Conservation (phyloP, 2,888 invertebrate genomes). For the Zygogramma bicolorata region DNA sequence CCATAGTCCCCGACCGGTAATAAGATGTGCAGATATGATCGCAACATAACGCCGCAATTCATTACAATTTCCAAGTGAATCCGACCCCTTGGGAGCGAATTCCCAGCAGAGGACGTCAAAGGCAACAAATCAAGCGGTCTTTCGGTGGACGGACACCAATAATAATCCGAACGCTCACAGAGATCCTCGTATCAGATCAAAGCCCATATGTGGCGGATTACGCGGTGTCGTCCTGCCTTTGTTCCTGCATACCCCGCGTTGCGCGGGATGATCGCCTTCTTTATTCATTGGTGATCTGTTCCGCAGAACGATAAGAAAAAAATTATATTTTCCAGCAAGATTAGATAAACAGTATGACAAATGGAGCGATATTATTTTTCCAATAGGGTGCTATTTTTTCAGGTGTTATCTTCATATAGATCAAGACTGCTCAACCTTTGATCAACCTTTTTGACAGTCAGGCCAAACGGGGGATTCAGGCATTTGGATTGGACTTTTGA, state of each 20-base stretch:
- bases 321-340: too few species aligned
- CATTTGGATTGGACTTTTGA: too few species aligned
- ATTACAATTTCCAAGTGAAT: conserved; percentile 55
- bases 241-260: conserved; percentile 9
- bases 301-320: background rate
- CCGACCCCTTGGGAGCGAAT: conserved; percentile 43
- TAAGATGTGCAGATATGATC: conserved; percentile 25
- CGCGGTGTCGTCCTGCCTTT: conserved; percentile 17
- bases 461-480: too few species aligned
- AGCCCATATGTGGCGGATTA: conserved; percentile 61
- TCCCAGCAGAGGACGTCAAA: conserved; percentile 49
- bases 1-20: conserved; percentile 7
- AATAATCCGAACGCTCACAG: conserved; percentile 56
- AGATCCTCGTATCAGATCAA: conserved; percentile 61
- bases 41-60: conserved; percentile 48
- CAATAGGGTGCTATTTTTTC: too few species aligned
- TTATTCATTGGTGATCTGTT: background rate
- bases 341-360: too few species aligned
- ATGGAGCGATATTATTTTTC: too few species aligned
- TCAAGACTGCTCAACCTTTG: too few species aligned
- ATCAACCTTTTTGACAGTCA: too few species aligned
- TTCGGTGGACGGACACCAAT: conserved; percentile 45
- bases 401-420: too few species aligned
- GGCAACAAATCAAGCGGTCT: conserved; percentile 55
- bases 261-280: background rate